A percentile compares a stretch with the other conserved stretches of the same genome.
Conservation (phyloP, 2,888 invertebrate genomes). For the Pimpla rufipes region DNA sequence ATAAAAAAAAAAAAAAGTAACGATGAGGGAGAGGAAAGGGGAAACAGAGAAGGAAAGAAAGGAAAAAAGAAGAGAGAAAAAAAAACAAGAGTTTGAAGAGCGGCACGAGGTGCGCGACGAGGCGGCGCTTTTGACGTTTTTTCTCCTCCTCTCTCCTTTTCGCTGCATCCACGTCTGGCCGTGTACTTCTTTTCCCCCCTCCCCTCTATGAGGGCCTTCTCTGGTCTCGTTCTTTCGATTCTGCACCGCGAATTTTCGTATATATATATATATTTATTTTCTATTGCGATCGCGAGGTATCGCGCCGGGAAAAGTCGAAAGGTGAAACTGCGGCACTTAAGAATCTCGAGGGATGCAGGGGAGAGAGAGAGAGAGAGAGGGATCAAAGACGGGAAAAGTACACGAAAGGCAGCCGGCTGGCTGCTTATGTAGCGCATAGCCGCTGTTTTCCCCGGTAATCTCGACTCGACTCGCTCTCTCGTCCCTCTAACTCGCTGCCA, state of each 20-base stretch:
- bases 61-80: conserved; percentile 8
- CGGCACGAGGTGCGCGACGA: conserved; percentile 63
- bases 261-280: conserved; percentile 39
- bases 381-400: conserved; percentile 56
- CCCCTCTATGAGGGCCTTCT: conserved; percentile 55
- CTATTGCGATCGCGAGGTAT: conserved; percentile 52
- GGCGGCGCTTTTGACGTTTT: conserved; percentile 80
- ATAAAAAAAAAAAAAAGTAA: conserved; percentile 30
- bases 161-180: conserved; percentile 70
- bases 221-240: conserved; percentile 31
- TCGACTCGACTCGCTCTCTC: conserved; percentile 50
- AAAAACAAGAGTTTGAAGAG: conserved; percentile 75
- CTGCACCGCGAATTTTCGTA: conserved; percentile 26
- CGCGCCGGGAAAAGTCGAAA: conserved; percentile 60
- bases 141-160: conserved; percentile 68
- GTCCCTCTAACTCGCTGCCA: conserved; percentile 51
- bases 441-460: conserved; percentile 67
- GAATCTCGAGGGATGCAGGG: conserved; percentile 55
- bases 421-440: too few relatives aligned
- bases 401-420: conserved; percentile 16
- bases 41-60: conserved; percentile 50
- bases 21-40: too few relatives aligned
- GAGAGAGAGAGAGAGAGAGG: conserved; percentile 22
- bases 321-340: conserved; percentile 65
- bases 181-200: conserved; percentile 69